These are phyloP conservation scores for Eilema depressum DNA, from an alignment of 2,888 invertebrate species.

Conservation along the genomic window DNA sequence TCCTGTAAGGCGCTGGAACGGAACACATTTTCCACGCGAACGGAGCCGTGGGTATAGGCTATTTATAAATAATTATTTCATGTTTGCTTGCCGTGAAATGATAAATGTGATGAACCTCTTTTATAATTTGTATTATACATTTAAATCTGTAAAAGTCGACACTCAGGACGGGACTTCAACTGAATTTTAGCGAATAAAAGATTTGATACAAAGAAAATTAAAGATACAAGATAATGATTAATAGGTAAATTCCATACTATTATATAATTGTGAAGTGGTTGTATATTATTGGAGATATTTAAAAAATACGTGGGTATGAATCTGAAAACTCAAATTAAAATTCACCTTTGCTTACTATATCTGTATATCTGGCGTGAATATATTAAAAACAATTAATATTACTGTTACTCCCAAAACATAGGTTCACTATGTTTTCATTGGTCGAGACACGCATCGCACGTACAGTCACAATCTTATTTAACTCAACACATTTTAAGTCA, in stretches of 20 bases:
- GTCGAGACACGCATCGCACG: constrained; percentile 16
- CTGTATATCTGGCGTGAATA: not conserved
- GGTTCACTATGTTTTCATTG: constrained; percentile 21
- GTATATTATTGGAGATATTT: too few relatives aligned
- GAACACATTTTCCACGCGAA: not conserved
- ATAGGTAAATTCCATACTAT: too few relatives aligned
- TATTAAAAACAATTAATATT: not conserved
- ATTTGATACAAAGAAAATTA: too few relatives aligned
- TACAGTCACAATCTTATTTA: not conserved
- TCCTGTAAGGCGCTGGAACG: not conserved
- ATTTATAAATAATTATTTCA: not conserved
- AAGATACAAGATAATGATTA: too few relatives aligned
- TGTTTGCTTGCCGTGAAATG: not conserved
- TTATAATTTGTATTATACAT: too few relatives aligned
- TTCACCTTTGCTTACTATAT: not conserved
- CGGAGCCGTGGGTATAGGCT: not conserved
- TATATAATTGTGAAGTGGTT: too few relatives aligned
- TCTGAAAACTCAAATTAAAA: too few relatives aligned
- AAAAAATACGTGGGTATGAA: too few relatives aligned
- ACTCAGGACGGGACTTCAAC: too few relatives aligned
- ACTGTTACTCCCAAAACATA: constrained; percentile 10
- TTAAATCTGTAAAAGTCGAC: too few relatives aligned
- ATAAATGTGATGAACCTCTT: not conserved
- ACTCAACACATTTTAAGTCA: too few relatives aligned
- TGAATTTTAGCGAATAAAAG: too few relatives aligned